Evolutionary conservation across 2,888 invertebrate species (phyloP).

Genomic region (Dryadula phaetusa): DNA sequence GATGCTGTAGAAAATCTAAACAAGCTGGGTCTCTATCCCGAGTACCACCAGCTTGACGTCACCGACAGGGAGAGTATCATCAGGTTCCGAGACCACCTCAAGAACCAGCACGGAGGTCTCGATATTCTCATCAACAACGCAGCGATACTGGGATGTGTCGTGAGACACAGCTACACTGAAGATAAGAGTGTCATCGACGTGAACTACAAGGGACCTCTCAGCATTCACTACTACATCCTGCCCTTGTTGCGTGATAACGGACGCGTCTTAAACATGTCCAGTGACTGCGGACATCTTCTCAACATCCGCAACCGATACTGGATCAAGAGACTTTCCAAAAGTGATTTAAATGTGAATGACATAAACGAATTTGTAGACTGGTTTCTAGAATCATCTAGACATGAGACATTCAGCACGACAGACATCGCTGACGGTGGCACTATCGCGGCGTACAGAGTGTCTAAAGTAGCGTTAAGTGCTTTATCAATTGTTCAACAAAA

Average conservation of each 20-base stretch:
- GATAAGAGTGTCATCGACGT: constrained; percentile 86
- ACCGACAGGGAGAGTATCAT: constrained; percentile 81
- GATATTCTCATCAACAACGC: constrained; percentile 91
- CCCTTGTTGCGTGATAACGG: constrained; percentile 87
- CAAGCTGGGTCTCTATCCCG: constrained; percentile 48
- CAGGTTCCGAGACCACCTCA: constrained; percentile 84
- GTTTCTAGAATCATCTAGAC: constrained; percentile 80
- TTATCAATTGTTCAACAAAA: constrained; percentile 87
- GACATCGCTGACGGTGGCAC: constrained; percentile 74
- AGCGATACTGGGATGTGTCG: constrained; percentile 78
- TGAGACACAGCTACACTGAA: constrained; percentile 57
- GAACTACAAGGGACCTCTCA: constrained; percentile 87
- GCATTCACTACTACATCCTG: constrained; percentile 86
- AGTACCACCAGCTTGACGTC: constrained; percentile 84
- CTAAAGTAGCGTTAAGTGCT: constrained; percentile 89
- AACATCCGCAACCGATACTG: constrained; percentile 79
- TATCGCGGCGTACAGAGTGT: constrained; percentile 86
- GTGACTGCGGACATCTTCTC: constrained; percentile 86
- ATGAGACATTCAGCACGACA: constrained; percentile 58
- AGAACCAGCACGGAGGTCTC: constrained; percentile 86
- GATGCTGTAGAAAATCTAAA: constrained; percentile 56
- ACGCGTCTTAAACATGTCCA: constrained; percentile 89
- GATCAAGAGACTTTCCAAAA: constrained; percentile 60
- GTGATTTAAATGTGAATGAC: constrained; percentile 58
- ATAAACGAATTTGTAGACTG: constrained; percentile 84